These are phyloP conservation scores for Drosophila tsacasi DNA, from an alignment of 1,140 invertebrate species.

Conservation along the genomic window DNA sequence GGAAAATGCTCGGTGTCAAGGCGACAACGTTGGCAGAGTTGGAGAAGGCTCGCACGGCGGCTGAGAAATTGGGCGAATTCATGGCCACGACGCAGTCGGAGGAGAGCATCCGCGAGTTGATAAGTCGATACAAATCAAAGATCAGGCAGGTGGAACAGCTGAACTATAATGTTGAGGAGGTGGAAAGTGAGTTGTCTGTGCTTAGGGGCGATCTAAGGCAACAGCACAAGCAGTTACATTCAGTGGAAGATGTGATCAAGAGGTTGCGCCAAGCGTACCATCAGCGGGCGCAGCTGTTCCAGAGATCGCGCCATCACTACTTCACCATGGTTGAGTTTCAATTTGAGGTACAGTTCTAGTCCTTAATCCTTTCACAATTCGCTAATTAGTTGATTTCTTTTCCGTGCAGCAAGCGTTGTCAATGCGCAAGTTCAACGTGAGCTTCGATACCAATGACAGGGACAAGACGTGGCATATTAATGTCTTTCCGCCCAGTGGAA, in stretches of 20 bases:
- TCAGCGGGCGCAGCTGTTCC: constrained; percentile 48
- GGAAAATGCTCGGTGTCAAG: constrained; percentile 27
- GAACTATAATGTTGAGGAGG: constrained; percentile 42
- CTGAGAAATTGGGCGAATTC: constrained; percentile 61
- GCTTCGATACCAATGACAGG: constrained; percentile 88
- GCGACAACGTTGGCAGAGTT: constrained; percentile 28
- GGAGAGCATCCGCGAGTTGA: constrained; percentile 53
- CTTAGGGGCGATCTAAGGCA: constrained; percentile 13
- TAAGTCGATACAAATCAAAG: constrained; percentile 61
- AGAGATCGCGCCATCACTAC: constrained; percentile 57
- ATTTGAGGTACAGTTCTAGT: constrained; percentile 38
- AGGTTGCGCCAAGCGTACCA: constrained; percentile 59
- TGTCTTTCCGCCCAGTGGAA: constrained; percentile 86
- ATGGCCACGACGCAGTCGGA: constrained; percentile 47
- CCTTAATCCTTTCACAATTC: not conserved
- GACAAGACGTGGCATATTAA: constrained; percentile 87
- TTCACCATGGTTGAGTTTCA: constrained; percentile 71
- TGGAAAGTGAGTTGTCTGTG: constrained; percentile 34
- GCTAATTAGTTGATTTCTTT: not conserved
- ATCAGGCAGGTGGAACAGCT: constrained; percentile 60
- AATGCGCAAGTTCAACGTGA: constrained; percentile 86
- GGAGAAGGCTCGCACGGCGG: constrained; percentile 24
- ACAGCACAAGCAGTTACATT: constrained; percentile 3
- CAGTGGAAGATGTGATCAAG: constrained; percentile 37
- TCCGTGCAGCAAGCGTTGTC: constrained; percentile 44